These are phyloP conservation scores for Phalacrocorax pelagicus DNA, from an alignment of 2,113 vertebrate species.

Conservation along the genomic window DNA sequence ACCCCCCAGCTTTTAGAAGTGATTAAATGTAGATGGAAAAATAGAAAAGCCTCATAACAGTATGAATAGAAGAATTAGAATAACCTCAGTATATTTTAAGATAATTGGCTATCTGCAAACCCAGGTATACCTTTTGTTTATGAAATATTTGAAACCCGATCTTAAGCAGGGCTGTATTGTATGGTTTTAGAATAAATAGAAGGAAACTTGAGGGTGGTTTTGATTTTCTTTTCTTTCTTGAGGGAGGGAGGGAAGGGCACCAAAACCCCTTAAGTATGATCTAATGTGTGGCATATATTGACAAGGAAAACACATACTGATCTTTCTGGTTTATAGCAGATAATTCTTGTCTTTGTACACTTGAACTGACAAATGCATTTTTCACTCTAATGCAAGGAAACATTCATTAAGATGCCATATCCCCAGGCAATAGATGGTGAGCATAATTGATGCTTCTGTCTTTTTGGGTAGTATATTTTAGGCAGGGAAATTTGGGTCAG, in stretches of 20 bases:
- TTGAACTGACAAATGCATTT: conserved; percentile 79
- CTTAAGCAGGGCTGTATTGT: not conserved
- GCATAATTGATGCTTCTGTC: conserved; percentile 77
- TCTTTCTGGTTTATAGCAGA: conserved; percentile 5
- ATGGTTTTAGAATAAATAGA: conserved; percentile 22
- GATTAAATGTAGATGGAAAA: conserved; percentile 11
- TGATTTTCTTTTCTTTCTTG: not conserved
- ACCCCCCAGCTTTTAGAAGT: not conserved
- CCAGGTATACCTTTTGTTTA: not conserved
- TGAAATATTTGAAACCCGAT: not conserved
- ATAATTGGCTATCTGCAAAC: not conserved
- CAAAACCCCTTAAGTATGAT: conserved; percentile 4
- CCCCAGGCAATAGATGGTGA: conserved; percentile 76
- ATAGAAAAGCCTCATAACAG: not conserved
- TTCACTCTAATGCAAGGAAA: conserved; percentile 79
- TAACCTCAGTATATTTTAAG: conserved; percentile 1
- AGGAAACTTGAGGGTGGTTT: not conserved
- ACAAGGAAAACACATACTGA: conserved; percentile 33
- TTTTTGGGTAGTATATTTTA: conserved; percentile 72
- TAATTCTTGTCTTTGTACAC: conserved; percentile 2
- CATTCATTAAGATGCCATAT: conserved; percentile 76
- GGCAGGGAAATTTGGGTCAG: conserved; percentile 65
- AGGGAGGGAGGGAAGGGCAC: not conserved
- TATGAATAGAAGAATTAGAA: not conserved
- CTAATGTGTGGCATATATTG: not conserved